phyloP scores from a whole-genome alignment of 2,797 vertebrate genomes.

The Microctenopoma lineatum region DNA sequence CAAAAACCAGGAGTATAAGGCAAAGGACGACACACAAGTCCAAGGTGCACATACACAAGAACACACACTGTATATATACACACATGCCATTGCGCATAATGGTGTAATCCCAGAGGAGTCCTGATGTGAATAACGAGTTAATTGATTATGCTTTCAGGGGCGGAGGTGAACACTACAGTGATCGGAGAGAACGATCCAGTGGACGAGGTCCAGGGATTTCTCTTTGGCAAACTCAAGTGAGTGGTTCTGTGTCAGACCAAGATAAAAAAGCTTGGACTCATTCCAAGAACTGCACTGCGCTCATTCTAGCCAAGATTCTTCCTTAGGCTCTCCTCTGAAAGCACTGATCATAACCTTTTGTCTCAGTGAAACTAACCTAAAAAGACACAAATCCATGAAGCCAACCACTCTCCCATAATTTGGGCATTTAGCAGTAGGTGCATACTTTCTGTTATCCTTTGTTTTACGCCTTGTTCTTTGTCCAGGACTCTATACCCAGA shows the following conservation, averaged over 20 bases:
- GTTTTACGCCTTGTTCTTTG: constrained; percentile 11
- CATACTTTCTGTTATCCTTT: neutral
- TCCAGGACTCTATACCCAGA: constrained; percentile 87
- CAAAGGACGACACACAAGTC: constrained; percentile 99
- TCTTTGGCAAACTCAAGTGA: constrained; percentile 98
- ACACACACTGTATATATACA: constrained; percentile 13
- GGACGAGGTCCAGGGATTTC: constrained; percentile 98
- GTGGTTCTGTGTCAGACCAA: constrained; percentile 52
- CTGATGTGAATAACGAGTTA: constrained; percentile 56
- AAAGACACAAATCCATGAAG: constrained; percentile 48
- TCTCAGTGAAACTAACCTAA: constrained; percentile 34
- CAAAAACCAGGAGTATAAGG: constrained; percentile 99
- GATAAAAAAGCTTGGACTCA: constrained; percentile 56
- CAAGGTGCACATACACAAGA: constrained; percentile 84
- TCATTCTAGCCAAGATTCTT: constrained; percentile 25
- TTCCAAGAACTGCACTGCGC: constrained; percentile 42
- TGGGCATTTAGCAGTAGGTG: constrained; percentile 12
- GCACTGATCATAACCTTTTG: constrained; percentile 11
- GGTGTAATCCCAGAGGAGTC: constrained; percentile 40
- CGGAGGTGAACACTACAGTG: constrained; percentile 92
- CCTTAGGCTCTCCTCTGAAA: constrained; percentile 14
- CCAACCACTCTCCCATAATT: constrained; percentile 12
- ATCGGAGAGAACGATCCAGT: constrained; percentile 93
- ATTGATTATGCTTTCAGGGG: constrained; percentile 81
- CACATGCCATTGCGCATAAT: neutral